Percentiles rank a stretch among this genome's conserved stretches.
These are phyloP conservation scores for Dasysyrphus tricinctus DNA, from an alignment of 2,888 invertebrate genomes.

Conservation along the genomic window DNA sequence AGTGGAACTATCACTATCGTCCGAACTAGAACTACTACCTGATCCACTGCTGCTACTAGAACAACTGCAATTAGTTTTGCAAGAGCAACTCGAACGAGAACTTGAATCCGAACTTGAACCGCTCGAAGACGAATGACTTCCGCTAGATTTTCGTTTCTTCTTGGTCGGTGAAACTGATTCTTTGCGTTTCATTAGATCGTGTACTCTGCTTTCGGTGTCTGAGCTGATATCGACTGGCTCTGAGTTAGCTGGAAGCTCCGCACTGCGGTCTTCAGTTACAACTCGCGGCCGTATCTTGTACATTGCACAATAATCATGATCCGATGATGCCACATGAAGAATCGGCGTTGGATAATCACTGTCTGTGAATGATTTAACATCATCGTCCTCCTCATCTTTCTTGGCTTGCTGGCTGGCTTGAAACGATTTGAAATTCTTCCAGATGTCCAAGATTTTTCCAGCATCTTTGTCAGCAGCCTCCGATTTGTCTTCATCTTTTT, in stretches of 20 bases:
- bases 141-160: conserved; percentile 78
- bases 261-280: conserved; percentile 76
- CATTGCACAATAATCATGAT: conserved; percentile 90
- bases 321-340: conserved; percentile 87
- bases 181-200: conserved; percentile 75
- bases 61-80: conserved; percentile 93
- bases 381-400: conserved; percentile 66
- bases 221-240: conserved; percentile 77
- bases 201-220: conserved; percentile 77
- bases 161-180: conserved; percentile 80
- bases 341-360: conserved; percentile 79
- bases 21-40: conserved; percentile 86
- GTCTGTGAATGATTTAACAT: conserved; percentile 61
- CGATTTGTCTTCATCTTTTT: conserved; percentile 78
- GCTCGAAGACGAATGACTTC: conserved; percentile 87
- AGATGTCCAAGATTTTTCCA: conserved; percentile 79
- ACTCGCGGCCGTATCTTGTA: conserved; percentile 77
- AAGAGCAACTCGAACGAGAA: conserved; percentile 92
- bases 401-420: conserved; percentile 73
- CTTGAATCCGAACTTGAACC: conserved; percentile 90
- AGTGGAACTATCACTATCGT: conserved; percentile 84
- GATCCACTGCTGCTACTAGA: conserved; percentile 87
- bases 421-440: conserved; percentile 81
- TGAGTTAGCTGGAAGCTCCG: conserved; percentile 75
- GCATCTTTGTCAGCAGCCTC: conserved; percentile 58